Evolutionary conservation across 2,113 vertebrate genomes (phyloP).

Genomic region (Erpornis zantholeuca): DNA sequence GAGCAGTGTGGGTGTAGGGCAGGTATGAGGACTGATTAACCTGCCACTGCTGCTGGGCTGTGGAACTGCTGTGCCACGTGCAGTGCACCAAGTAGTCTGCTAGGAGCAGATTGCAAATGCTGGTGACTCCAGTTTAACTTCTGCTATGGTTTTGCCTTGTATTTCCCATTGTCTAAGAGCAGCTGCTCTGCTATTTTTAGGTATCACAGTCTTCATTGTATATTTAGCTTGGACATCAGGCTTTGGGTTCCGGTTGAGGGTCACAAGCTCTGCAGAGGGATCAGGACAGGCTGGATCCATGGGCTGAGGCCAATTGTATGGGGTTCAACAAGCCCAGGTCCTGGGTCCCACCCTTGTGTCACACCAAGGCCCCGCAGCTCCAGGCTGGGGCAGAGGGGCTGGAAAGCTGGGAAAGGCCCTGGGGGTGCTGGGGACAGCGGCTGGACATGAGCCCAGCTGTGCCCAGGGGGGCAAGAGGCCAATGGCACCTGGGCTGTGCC

Average conservation of each 20-base stretch:
- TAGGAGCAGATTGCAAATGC: not conserved
- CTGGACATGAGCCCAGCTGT: not conserved
- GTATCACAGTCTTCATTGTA: not conserved
- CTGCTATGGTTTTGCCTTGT: not conserved
- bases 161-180: not conserved
- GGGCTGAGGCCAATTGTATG: fast-evolving
- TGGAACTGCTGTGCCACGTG: not conserved
- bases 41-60: not conserved
- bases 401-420: not conserved
- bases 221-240: not conserved
- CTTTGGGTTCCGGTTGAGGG: not conserved
- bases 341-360: not conserved
- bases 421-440: not conserved
- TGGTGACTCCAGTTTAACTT: not conserved
- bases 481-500: not conserved
- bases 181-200: not conserved
- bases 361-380: not conserved
- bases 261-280: not conserved
- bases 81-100: not conserved
- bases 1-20: not conserved
- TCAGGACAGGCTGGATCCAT: not conserved
- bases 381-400: not conserved
- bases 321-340: fast-evolving
- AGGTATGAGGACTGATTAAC: not conserved
- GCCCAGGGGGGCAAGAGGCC: not conserved